phyloP scores from a whole-genome alignment of 2,797 vertebrate species.

The Acropternis orthonyx region DNA sequence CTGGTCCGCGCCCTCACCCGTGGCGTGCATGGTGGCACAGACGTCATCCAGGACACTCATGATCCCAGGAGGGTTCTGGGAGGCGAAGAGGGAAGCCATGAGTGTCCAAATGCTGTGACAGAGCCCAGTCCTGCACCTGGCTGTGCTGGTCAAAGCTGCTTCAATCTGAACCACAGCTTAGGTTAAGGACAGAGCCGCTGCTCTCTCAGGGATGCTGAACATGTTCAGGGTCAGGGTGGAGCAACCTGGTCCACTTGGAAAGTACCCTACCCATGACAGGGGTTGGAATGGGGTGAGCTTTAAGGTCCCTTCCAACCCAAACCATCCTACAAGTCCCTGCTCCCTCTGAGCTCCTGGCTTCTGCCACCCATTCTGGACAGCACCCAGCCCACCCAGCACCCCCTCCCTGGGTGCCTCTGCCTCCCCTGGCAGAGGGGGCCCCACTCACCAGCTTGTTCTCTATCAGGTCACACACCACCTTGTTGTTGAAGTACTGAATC shows the following conservation, averaged over 20 bases:
- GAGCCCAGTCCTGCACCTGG: neutral
- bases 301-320: neutral
- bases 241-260: neutral
- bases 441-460: slow-evolving; percentile 93
- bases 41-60: slow-evolving; percentile 97
- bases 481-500: slow-evolving; percentile 99
- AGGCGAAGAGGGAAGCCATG: neutral
- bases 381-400: neutral
- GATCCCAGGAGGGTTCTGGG: slow-evolving; percentile 90
- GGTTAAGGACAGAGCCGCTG: neutral
- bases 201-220: neutral
- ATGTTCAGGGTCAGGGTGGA: neutral
- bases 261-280: neutral
- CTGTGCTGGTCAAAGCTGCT: neutral
- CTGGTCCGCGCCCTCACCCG: slow-evolving; percentile 89
- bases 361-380: neutral
- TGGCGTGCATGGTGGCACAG: slow-evolving; percentile 95
- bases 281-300: neutral
- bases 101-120: neutral
- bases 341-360: fast-evolving
- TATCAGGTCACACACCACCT: slow-evolving; percentile 96
- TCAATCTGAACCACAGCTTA: neutral
- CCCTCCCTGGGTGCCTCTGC: neutral
- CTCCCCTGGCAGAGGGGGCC: fast-evolving
- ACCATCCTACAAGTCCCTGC: neutral